A percentile compares a stretch with the other conserved stretches of the same genome.
Evolutionary conservation across 2,797 vertebrate species (phyloP).

Genomic region (Sebastes wilsoni): DNA sequence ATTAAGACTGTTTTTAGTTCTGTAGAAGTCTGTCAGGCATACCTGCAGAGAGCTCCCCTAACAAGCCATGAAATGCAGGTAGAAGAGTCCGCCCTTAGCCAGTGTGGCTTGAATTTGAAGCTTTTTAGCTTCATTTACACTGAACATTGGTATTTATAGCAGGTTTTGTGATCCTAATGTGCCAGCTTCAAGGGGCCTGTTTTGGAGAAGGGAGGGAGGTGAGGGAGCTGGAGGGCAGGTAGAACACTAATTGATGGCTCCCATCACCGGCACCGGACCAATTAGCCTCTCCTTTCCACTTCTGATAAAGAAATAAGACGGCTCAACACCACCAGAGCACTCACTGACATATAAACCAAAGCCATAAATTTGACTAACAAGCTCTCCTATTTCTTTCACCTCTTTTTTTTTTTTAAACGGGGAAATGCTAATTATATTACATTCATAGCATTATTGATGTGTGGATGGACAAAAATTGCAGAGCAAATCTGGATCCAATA

Average conservation of each 20-base stretch:
- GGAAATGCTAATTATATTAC: slow-evolving; percentile 78
- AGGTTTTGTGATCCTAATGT: slow-evolving; percentile 86
- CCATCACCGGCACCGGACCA: slow-evolving; percentile 81
- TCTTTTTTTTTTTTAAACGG: slow-evolving; percentile 57
- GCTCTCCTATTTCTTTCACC: slow-evolving; percentile 70
- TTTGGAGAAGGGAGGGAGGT: slow-evolving; percentile 65
- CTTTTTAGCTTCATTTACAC: slow-evolving; percentile 86
- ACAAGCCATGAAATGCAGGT: slow-evolving; percentile 90
- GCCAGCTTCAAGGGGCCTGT: slow-evolving; percentile 80
- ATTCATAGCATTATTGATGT: slow-evolving; percentile 76
- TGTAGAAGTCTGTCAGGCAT: slow-evolving; percentile 85
- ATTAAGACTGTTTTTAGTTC: slow-evolving; percentile 91
- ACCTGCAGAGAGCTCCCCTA: slow-evolving; percentile 86
- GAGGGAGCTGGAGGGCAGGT: slow-evolving; percentile 73
- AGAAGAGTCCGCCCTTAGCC: slow-evolving; percentile 82
- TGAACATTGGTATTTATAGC: slow-evolving; percentile 88
- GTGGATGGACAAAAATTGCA: slow-evolving; percentile 59
- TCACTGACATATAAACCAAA: slow-evolving; percentile 78
- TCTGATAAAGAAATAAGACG: slow-evolving; percentile 84
- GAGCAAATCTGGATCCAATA: slow-evolving; percentile 74
- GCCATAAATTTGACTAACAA: slow-evolving; percentile 85
- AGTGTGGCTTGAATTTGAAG: slow-evolving; percentile 79
- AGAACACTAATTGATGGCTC: slow-evolving; percentile 84
- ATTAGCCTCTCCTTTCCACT: slow-evolving; percentile 81
- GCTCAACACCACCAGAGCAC: slow-evolving; percentile 75